Percentiles rank a stretch among this genome's conserved stretches.
Conservation (phyloP, 2,113 vertebrate species). For the Chaetops frenatus region DNA sequence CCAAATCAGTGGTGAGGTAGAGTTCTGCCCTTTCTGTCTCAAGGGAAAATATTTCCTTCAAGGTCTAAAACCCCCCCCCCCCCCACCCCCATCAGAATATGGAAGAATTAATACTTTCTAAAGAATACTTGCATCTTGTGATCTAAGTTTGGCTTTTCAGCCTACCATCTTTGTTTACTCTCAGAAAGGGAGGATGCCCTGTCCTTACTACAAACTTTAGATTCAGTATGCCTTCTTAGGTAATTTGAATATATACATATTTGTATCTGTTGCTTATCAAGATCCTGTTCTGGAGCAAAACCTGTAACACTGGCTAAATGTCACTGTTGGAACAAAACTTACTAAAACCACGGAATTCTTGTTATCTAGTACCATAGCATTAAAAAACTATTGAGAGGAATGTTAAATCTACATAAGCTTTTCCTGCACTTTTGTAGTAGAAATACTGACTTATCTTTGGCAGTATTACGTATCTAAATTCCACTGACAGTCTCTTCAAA, state of each 20-base stretch:
- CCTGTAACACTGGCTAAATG: neutral
- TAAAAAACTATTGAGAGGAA: neutral
- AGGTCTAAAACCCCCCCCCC: too few relatives aligned
- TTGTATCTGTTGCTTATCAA: neutral
- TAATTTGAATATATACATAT: neutral
- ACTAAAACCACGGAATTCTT: neutral
- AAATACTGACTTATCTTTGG: neutral
- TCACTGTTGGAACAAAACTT: neutral
- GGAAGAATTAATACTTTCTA: neutral
- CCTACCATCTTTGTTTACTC: neutral
- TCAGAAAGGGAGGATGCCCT: neutral
- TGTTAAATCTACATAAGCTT: neutral
- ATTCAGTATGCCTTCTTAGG: neutral
- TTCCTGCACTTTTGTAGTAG: neutral
- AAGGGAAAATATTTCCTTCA: neutral
- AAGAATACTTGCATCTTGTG: neutral
- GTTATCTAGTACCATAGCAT: neutral
- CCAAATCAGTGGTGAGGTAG: neutral
- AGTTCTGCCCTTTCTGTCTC: neutral
- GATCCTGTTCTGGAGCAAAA: neutral
- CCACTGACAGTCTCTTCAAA: neutral
- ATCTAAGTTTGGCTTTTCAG: neutral
- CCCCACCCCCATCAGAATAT: too few relatives aligned
- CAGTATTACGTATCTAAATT: neutral
- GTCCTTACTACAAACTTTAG: neutral